These are phyloP conservation scores for Passer montanus DNA, from an alignment of 2,113 vertebrate genomes.

Conservation along the genomic window DNA sequence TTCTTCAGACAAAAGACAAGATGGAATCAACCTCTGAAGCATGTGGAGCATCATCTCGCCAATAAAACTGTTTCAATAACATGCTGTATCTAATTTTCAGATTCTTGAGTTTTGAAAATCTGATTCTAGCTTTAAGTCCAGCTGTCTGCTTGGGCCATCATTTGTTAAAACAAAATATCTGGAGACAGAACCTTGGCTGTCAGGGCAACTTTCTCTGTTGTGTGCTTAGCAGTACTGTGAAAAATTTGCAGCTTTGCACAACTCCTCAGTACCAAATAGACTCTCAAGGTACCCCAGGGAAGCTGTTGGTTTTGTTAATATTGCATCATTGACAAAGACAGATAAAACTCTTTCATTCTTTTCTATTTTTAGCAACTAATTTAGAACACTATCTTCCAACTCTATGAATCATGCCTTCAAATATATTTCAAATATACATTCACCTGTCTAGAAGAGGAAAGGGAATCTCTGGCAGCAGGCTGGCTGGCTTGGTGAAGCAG, in stretches of 20 bases:
- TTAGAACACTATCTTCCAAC: neutral
- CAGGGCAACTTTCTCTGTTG: neutral
- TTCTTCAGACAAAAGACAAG: neutral
- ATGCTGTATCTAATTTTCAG: neutral
- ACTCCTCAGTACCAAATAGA: neutral
- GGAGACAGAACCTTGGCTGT: neutral
- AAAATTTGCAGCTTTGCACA: neutral
- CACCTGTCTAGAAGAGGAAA: neutral
- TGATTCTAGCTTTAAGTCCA: neutral
- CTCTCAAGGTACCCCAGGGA: neutral
- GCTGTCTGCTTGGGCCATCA: neutral
- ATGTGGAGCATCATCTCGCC: neutral
- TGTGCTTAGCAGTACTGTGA: neutral
- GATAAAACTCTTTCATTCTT: neutral
- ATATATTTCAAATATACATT: neutral
- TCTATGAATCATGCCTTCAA: neutral
- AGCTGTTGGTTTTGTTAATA: neutral
- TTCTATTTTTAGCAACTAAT: constrained; percentile 1
- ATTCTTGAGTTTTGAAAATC: neutral
- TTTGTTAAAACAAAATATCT: neutral
- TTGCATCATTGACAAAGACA: neutral
- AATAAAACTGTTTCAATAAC: neutral
- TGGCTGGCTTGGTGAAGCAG: neutral
- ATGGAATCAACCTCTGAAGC: neutral
- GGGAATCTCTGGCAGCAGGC: neutral